These are phyloP conservation scores for Montipora capitata DNA, from an alignment of 92 coral and sea anemone genomes.

Conservation along the genomic window DNA sequence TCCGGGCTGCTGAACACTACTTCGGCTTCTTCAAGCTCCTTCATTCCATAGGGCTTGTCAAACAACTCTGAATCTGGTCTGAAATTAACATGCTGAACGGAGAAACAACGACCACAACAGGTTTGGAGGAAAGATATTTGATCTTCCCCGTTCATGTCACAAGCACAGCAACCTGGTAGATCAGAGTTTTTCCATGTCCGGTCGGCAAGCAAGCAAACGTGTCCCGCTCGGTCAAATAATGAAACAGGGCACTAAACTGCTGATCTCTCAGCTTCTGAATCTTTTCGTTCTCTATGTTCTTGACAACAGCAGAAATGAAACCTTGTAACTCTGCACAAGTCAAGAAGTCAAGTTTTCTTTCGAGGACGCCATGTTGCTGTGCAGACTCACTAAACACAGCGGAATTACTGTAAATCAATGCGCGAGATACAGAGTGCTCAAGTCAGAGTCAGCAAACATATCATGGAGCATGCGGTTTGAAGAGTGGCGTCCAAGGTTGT, in stretches of 20 bases:
- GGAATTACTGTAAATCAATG: too few relatives aligned
- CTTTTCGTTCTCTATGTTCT: neutral
- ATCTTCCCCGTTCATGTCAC: neutral
- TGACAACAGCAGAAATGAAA: neutral
- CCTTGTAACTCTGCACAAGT: neutral
- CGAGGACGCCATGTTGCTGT: neutral
- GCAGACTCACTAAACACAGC: too few relatives aligned
- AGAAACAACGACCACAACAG: too few relatives aligned
- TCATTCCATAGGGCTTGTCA: neutral
- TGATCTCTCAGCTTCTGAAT: neutral
- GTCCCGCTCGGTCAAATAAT: neutral
- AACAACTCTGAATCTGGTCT: constrained; percentile 13
- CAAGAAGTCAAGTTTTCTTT: neutral
- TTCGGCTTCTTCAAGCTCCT: constrained; percentile 20
- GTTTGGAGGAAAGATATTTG: neutral
- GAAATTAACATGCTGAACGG: neutral
- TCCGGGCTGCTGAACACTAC: neutral
- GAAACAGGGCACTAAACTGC: neutral
- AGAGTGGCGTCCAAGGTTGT: neutral
- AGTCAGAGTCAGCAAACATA: neutral
- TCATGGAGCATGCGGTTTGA: constrained; percentile 5
- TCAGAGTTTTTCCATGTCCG: constrained; percentile 23
- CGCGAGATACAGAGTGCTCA: neutral
- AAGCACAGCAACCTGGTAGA: constrained; percentile 25
- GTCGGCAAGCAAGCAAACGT: constrained; percentile 19